phyloP scores from a whole-genome alignment of 1,140 invertebrate species.

The Papilio polytes region DNA sequence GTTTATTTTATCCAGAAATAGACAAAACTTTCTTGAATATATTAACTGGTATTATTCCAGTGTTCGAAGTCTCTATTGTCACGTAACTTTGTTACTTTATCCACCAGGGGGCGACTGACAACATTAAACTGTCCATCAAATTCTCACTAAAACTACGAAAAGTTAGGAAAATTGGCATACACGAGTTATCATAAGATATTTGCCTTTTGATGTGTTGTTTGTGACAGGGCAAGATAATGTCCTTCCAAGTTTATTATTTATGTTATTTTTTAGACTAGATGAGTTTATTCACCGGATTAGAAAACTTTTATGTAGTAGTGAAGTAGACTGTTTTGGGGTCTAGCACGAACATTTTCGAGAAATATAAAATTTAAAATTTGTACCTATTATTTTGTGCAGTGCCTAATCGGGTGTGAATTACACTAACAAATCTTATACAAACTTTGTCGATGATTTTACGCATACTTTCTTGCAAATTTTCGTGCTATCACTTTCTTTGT shows the following conservation, averaged over 20 bases:
- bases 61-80: neutral
- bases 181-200: neutral
- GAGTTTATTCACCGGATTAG: neutral
- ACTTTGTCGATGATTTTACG: too few species aligned
- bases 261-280: neutral
- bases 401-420: too few species aligned
- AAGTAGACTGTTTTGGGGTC: too few species aligned
- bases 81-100: neutral
- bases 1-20: neutral
- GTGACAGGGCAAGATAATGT: neutral
- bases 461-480: too few species aligned
- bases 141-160: neutral
- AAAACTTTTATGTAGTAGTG: neutral
- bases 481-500: too few species aligned
- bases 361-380: too few species aligned
- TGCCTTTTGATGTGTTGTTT: neutral
- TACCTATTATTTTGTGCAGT: too few species aligned
- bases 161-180: neutral
- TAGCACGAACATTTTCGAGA: too few species aligned
- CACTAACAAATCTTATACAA: too few species aligned
- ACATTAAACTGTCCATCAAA: constrained; percentile 15
- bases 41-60: neutral
- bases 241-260: neutral
- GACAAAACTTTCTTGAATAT: neutral
- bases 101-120: neutral